Evolutionary conservation across 2,113 vertebrate genomes (phyloP).

Genomic region (Cygnus atratus): DNA sequence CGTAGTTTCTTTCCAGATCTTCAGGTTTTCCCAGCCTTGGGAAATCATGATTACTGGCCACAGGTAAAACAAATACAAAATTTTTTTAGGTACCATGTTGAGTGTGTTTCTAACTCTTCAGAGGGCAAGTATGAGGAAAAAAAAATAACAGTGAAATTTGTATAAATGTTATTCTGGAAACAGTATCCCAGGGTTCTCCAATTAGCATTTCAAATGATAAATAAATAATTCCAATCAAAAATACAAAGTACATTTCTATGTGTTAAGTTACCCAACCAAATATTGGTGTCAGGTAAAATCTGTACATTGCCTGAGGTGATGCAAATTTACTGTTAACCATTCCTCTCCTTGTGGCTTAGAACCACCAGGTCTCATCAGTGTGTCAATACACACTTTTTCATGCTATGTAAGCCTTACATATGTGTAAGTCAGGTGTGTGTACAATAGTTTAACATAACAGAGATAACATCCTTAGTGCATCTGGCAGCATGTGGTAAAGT

Average conservation of each 20-base stretch:
- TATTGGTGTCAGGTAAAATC: neutral
- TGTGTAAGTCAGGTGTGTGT: neutral
- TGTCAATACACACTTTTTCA: neutral
- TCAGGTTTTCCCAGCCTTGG: slow-evolving; percentile 90
- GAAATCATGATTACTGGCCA: slow-evolving; percentile 98
- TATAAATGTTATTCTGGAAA: neutral
- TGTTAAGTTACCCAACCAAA: neutral
- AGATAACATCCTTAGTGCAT: neutral
- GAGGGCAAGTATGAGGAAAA: neutral
- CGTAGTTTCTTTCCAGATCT: slow-evolving; percentile 83
- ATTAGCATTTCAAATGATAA: neutral
- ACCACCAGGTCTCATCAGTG: neutral
- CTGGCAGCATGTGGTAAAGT: neutral
- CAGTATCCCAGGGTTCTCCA: neutral
- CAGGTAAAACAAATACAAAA: slow-evolving; percentile 81
- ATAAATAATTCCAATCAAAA: neutral
- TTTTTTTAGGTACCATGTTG: neutral
- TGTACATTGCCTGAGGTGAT: neutral
- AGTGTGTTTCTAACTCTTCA: neutral
- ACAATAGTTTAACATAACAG: neutral
- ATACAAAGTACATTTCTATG: neutral
- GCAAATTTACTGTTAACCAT: neutral
- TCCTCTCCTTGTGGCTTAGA: neutral
- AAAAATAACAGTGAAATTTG: neutral
- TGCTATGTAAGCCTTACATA: neutral